Percentiles rank a stretch among this genome's conserved stretches.
Conservation (phyloP, 2,888 invertebrate species). For the Chrysotoxum bicinctum region DNA sequence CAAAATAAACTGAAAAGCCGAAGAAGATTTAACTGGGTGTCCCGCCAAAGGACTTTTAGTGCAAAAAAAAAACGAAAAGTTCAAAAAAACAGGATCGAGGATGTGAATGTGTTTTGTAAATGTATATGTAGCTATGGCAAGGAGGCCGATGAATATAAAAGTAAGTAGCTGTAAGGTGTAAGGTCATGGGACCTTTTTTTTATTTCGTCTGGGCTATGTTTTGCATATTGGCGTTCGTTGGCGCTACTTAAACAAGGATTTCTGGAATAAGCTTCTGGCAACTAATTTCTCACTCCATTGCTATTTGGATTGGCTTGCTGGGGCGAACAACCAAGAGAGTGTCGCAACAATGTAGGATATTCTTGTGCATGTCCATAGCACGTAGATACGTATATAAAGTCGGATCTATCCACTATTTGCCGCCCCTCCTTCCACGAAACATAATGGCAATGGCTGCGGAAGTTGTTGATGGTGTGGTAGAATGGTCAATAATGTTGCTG, state of each 20-base stretch:
- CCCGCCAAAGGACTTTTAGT: conserved; percentile 35
- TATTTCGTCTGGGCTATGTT: conserved; percentile 34
- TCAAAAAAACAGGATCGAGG: background rate
- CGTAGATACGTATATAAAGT: conserved; percentile 6
- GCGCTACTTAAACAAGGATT: conserved; percentile 57
- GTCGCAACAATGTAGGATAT: background rate
- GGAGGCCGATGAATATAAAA: conserved; percentile 6
- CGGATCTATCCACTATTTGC: background rate
- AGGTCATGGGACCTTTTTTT: background rate
- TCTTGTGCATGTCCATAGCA: background rate
- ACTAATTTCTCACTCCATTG: conserved; percentile 44
- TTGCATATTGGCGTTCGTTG: conserved; percentile 53
- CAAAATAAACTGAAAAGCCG: conserved; percentile 34
- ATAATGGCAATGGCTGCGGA: conserved; percentile 15
- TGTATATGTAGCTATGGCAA: background rate
- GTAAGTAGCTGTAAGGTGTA: conserved; percentile 41
- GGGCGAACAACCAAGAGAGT: background rate
- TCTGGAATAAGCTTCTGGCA: conserved; percentile 40
- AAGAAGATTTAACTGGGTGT: conserved; percentile 12
- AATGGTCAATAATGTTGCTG: conserved; percentile 63
- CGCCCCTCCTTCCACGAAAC: background rate
- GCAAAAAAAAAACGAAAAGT: conserved; percentile 28
- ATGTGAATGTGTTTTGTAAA: background rate
- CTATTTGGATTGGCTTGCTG: background rate
- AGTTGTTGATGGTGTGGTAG: conserved; percentile 57